Conservation (phyloP, 2,797 vertebrate species). For the Echiichthys vipera region DNA sequence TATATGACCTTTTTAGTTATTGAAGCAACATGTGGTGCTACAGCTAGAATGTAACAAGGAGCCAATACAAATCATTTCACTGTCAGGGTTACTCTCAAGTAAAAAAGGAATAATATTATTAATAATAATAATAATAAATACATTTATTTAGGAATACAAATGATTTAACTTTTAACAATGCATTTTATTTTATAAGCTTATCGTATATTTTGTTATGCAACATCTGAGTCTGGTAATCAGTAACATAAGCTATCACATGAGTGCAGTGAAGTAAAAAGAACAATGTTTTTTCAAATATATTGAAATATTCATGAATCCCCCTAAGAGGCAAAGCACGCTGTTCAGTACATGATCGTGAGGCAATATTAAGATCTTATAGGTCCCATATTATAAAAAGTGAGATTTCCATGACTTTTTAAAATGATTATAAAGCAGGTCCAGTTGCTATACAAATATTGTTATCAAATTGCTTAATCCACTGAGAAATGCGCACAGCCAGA, state of each 20-base stretch:
- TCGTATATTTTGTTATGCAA: not conserved
- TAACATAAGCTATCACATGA: not conserved
- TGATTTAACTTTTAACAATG: not conserved
- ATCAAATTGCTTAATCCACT: too few species aligned
- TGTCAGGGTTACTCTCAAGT: too few species aligned
- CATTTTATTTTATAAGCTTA: not conserved
- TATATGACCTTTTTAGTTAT: not conserved
- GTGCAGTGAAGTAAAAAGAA: not conserved
- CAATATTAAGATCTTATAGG: constrained; percentile 15
- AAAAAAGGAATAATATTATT: too few species aligned
- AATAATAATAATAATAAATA: too few species aligned
- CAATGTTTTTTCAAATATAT: too few species aligned
- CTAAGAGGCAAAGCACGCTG: constrained; percentile 1
- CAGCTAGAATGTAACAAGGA: not conserved
- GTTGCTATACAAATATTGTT: too few species aligned
- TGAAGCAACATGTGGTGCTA: not conserved
- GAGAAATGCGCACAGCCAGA: too few species aligned
- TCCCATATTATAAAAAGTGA: too few species aligned
- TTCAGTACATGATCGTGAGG: constrained; percentile 24
- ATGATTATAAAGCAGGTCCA: too few species aligned
- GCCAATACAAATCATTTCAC: not conserved
- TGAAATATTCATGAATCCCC: not conserved
- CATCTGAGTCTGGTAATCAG: not conserved
- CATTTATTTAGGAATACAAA: not conserved
- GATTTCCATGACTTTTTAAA: too few species aligned